phyloP scores from a whole-genome alignment of 2,888 invertebrate species.

The Phlogophora meticulosa region DNA sequence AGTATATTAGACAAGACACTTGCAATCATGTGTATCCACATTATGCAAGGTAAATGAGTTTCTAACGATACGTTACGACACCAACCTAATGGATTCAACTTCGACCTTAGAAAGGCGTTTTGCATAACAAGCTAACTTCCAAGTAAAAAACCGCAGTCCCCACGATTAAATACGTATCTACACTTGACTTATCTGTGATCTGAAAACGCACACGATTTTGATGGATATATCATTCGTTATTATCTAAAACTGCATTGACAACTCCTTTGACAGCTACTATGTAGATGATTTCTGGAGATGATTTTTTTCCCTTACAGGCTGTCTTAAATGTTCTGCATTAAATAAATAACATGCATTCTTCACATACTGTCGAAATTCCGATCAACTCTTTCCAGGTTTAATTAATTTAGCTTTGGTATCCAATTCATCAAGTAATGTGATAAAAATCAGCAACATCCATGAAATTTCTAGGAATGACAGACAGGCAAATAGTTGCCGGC shows the following conservation, averaged over 20 bases:
- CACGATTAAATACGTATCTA: slow-evolving; percentile 20
- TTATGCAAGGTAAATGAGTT: slow-evolving; percentile 75
- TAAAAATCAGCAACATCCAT: slow-evolving; percentile 15
- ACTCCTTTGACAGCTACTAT: too few species aligned
- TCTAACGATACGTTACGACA: slow-evolving; percentile 72
- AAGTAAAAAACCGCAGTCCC: slow-evolving; percentile 39
- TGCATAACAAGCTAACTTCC: slow-evolving; percentile 66
- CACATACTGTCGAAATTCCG: not conserved
- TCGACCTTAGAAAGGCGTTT: slow-evolving; percentile 77
- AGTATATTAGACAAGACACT: slow-evolving; percentile 55
- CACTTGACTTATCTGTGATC: slow-evolving; percentile 33
- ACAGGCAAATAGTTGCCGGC: not conserved
- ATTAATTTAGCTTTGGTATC: not conserved
- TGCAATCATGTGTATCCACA: slow-evolving; percentile 66
- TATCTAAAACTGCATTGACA: slow-evolving; percentile 18
- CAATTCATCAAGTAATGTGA: slow-evolving; percentile 2
- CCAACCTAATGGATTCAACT: slow-evolving; percentile 74
- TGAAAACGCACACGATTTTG: slow-evolving; percentile 29
- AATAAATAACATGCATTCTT: too few species aligned
- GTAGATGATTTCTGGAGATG: not conserved
- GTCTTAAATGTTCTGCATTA: not conserved
- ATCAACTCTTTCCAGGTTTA: not conserved
- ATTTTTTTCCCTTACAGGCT: not conserved
- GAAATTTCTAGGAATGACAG: slow-evolving; percentile 21
- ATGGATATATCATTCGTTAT: not conserved